Conservation (phyloP, 2,113 vertebrate genomes). For the Saguinus imperator region DNA sequence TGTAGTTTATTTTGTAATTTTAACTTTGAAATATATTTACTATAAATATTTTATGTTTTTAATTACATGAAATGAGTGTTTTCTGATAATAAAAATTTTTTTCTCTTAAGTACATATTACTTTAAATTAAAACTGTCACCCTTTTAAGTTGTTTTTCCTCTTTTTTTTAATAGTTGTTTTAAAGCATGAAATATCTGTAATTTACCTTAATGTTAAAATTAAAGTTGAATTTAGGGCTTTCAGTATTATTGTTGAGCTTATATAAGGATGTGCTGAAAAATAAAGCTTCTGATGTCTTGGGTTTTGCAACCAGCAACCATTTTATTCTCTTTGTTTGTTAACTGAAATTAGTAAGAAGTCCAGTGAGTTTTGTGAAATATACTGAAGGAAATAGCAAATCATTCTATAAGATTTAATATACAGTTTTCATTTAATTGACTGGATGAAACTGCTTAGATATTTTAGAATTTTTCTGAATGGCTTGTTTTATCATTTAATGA, state of each 20-base stretch:
- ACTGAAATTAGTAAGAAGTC: background rate
- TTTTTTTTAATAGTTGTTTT: background rate
- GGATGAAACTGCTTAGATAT: background rate
- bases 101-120: background rate
- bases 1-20: background rate
- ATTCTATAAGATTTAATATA: background rate
- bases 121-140: conserved; percentile 16
- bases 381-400: conserved; percentile 31
- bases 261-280: background rate
- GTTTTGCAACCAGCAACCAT: background rate
- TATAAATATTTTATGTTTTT: conserved; percentile 17
- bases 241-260: background rate
- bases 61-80: background rate
- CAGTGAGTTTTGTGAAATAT: conserved; percentile 3
- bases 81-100: background rate
- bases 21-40: background rate
- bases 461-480: background rate
- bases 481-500: background rate
- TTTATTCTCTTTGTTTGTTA: conserved; percentile 21
- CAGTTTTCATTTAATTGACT: background rate
- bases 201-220: conserved; percentile 21
- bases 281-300: background rate
- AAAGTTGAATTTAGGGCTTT: conserved; percentile 9
- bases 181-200: background rate
- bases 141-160: background rate